Evolutionary conservation across 2,113 vertebrate genomes (phyloP).

Genomic region (Peromyscus leucopus): DNA sequence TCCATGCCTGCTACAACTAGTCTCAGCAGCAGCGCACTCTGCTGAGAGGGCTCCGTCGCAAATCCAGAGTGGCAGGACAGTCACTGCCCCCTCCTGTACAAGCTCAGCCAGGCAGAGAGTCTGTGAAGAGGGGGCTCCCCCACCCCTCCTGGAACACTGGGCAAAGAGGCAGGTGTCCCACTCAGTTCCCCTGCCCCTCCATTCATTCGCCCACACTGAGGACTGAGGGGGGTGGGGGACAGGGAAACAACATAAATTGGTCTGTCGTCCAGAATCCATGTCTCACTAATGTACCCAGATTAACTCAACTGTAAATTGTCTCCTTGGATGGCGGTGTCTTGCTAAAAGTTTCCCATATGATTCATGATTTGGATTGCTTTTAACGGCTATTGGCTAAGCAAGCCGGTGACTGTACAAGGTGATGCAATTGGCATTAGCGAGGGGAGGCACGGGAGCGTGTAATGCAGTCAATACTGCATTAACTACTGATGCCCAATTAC

Average conservation of each 20-base stretch:
- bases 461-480: constrained; percentile 99
- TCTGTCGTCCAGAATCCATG: constrained; percentile 97
- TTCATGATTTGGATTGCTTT: constrained; percentile 99
- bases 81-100: constrained; percentile 39
- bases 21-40: neutral
- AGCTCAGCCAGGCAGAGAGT: constrained; percentile 32
- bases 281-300: constrained; percentile 99
- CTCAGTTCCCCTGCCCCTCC: constrained; percentile 89
- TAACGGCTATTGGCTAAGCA: constrained; percentile 99
- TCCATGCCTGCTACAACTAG: neutral
- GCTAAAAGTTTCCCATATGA: constrained; percentile 99
- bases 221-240: constrained; percentile 90
- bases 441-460: constrained; percentile 99
- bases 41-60: neutral
- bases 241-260: constrained; percentile 97
- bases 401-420: constrained; percentile 99
- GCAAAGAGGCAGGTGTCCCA: constrained; percentile 76
- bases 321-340: constrained; percentile 97
- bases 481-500: constrained; percentile 99
- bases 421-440: constrained; percentile 99
- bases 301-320: constrained; percentile 99
- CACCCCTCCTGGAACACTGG: constrained; percentile 78
- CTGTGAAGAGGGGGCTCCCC: constrained; percentile 72
- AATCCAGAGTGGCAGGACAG: neutral
- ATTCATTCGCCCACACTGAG: constrained; percentile 94